phyloP scores from a whole-genome alignment of 1,140 invertebrate species.

The Lithobius niger region DNA sequence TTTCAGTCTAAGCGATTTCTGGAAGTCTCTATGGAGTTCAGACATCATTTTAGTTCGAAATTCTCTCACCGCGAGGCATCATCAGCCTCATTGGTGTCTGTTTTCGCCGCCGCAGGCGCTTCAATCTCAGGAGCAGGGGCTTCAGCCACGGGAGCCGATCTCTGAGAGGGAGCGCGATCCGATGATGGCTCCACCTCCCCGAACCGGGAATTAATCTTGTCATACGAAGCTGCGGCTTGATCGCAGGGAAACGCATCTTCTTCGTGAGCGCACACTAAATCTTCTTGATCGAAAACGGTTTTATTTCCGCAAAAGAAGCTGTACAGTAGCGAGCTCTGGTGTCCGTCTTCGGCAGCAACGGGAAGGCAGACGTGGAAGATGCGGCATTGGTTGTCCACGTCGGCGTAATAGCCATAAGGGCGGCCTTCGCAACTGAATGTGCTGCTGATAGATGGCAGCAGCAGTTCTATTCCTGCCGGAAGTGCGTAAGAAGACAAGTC shows the following conservation, averaged over 20 bases:
- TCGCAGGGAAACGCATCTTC: background rate
- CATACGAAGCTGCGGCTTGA: no score
- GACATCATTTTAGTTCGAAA: no score
- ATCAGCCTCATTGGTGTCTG: no score
- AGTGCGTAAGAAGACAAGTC: constrained; percentile 13
- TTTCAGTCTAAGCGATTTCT: no score
- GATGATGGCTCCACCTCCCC: no score
- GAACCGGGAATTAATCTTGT: no score
- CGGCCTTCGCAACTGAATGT: constrained; percentile 7
- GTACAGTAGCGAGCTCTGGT: constrained; percentile 10
- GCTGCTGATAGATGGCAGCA: constrained; percentile 14
- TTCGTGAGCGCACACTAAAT: background rate
- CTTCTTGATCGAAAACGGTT: constrained; percentile 22
- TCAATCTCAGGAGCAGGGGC: no score
- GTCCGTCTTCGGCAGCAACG: constrained; percentile 6
- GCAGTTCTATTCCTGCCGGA: constrained; percentile 18
- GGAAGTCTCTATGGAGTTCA: no score
- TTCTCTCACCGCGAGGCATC: no score
- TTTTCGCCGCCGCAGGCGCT: no score
- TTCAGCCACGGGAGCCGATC: no score
- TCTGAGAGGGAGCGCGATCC: no score
- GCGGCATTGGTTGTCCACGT: constrained; percentile 22
- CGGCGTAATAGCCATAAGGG: constrained; percentile 23
- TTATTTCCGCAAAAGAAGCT: constrained; percentile 23
- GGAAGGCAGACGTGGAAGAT: constrained; percentile 24